Percentiles rank a stretch among this genome's conserved stretches.
Conservation (phyloP, 2,113 vertebrate species). For the Chionodraco myersi region DNA sequence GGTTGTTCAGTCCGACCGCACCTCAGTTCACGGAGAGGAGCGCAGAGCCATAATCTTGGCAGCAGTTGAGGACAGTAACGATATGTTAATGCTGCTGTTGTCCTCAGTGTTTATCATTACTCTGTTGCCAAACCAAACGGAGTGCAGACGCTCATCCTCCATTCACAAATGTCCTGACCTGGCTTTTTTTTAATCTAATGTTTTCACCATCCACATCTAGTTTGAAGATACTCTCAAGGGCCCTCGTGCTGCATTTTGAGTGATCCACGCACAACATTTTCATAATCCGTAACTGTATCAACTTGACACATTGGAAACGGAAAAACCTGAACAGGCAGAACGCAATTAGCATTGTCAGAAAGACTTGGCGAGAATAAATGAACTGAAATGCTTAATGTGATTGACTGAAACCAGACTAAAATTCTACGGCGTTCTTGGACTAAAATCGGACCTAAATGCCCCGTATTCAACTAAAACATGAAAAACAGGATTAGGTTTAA, state of each 20-base stretch:
- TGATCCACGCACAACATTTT: too few relatives aligned
- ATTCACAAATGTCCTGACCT: not conserved
- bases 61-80: not conserved
- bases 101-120: not conserved
- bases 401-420: too few relatives aligned
- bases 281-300: too few relatives aligned
- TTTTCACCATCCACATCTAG: not conserved
- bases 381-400: too few relatives aligned
- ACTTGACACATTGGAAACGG: too few relatives aligned
- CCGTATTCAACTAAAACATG: too few relatives aligned
- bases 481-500: too few relatives aligned
- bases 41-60: not conserved
- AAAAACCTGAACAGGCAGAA: too few relatives aligned
- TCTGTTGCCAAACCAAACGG: slow-evolving; percentile 12
- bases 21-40: not conserved
- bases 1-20: not conserved
- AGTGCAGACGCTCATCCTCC: not conserved
- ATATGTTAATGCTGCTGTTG: slow-evolving; percentile 3
- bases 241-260: not conserved
- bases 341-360: too few relatives aligned
- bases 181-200: not conserved
- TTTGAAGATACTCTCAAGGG: not conserved
- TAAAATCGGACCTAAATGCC: too few relatives aligned
- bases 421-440: too few relatives aligned
- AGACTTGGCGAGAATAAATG: too few relatives aligned